A percentile compares a stretch with the other conserved stretches of the same genome.
phyloP scores from a whole-genome alignment of 2,797 vertebrate genomes.

The Peromyscus attwateri region DNA sequence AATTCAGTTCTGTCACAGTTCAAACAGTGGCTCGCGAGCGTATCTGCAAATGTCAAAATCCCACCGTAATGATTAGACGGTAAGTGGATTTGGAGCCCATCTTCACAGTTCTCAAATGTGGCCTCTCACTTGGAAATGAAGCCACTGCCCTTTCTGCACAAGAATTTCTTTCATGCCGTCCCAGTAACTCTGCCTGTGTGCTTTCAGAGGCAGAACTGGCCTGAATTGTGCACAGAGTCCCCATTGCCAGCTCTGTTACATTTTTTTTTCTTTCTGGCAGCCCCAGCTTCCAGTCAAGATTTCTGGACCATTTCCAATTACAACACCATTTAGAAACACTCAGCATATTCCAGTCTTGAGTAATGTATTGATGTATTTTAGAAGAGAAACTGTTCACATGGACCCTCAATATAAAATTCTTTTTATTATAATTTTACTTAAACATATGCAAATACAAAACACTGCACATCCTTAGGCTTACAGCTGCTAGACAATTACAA shows the following conservation, averaged over 20 bases:
- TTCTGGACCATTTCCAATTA: constrained; percentile 73
- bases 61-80: not conserved
- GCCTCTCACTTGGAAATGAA: constrained; percentile 39
- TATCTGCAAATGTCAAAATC: not conserved
- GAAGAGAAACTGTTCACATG: constrained; percentile 43
- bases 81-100: not conserved
- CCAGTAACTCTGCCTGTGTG: constrained; percentile 51
- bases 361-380: constrained; percentile 40
- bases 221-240: constrained; percentile 56
- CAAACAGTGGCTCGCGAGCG: not conserved
- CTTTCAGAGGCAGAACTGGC: constrained; percentile 44
- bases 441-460: not conserved
- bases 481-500: not conserved
- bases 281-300: constrained; percentile 63
- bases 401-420: not conserved
- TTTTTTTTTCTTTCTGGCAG: constrained; percentile 61
- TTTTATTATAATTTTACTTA: constrained; percentile 61
- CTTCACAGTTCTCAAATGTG: not conserved
- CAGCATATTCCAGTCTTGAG: constrained; percentile 57
- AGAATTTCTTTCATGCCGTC: constrained; percentile 67
- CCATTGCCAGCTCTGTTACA: constrained; percentile 47
- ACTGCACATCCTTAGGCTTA: not conserved
- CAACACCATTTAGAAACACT: constrained; percentile 62
- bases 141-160: constrained; percentile 46
- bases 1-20: not conserved